Evolutionary conservation across 2,888 invertebrate species (phyloP), one percentile per base, ranked within the genome.

Genomic region (Amblyjoppa proteus): DNA sequence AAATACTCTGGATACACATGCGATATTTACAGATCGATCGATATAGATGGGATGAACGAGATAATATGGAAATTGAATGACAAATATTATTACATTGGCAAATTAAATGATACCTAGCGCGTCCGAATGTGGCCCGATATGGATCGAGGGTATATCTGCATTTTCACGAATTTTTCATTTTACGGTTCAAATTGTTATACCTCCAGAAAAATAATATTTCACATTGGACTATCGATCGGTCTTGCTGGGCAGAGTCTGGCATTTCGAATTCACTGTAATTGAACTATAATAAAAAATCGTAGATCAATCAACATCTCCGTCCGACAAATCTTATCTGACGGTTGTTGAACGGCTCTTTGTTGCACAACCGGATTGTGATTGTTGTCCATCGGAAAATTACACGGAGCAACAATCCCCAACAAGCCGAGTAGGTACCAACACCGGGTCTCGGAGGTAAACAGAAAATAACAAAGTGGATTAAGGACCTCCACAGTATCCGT

Each of bases 391-490:
- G 16, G 4, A 16, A 49, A 49, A 16, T 4, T 49, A 16, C 13
- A 4, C 13, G 5, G 16, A 49, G 45, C 3, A 16, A 49, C 28
- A 28, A 25, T 58, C 1, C 4, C 3, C 11, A 13, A 58, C 28
- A 28, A 58, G 28, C 11, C 28, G 58, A 13, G 13, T 11, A 58
- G 13, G 13, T 28, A 0, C 20, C 5, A 53, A 1, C 11, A 28
- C 25, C 58, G 28, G 4, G 4, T 28, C 58, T 4, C 13, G 4
- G 13, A 58, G 11, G 9, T 56, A 56, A 58, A 28, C 11, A 13
- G 58, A 28, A 58, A 58, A 58, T 0, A 58, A 4, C 58, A 58
- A 58, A 58, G 58, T 58, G 58, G 58, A 58, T 58, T 9, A 58
- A 58, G 58, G 58, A 58, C 28, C 28, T 28, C 28, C 58, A 13